phyloP scores from a whole-genome alignment of 2,797 vertebrate genomes.

The Chromobotia macracanthus region DNA sequence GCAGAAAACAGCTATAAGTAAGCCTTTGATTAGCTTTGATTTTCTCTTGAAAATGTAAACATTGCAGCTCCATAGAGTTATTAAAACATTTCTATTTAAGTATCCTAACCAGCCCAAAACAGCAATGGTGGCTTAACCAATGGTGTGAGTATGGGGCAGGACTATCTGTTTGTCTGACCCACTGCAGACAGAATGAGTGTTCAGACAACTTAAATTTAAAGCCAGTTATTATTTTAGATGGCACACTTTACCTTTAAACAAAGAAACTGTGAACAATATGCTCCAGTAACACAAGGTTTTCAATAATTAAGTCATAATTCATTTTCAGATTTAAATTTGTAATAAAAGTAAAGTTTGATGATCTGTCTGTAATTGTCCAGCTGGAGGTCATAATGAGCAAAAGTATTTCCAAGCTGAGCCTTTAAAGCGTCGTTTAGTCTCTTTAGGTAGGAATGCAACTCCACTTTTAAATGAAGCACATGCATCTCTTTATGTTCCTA shows the following conservation, averaged over 20 bases:
- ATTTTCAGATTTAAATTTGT: background rate
- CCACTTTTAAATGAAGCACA: background rate
- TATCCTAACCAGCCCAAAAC: too few species aligned
- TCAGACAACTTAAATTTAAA: background rate
- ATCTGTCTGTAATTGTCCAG: background rate
- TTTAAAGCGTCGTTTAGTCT: background rate
- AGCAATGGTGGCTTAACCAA: too few species aligned
- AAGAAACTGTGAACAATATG: background rate
- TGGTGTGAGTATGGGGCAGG: background rate
- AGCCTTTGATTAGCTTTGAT: too few species aligned
- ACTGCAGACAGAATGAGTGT: background rate
- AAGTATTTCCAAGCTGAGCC: background rate
- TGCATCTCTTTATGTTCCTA: slow-evolving; percentile 13
- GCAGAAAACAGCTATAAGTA: too few species aligned
- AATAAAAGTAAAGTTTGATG: background rate
- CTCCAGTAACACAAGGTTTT: background rate
- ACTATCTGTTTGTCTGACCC: background rate
- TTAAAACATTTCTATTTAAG: too few species aligned
- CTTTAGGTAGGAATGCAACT: background rate
- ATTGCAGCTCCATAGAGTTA: too few species aligned
- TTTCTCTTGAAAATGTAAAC: too few species aligned
- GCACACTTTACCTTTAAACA: background rate
- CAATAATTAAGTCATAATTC: background rate
- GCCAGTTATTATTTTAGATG: background rate
- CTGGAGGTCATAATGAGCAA: background rate